Base-by-base conservation (phyloP, 2,888 invertebrate genomes). In the Erannis defoliaria region DNA sequence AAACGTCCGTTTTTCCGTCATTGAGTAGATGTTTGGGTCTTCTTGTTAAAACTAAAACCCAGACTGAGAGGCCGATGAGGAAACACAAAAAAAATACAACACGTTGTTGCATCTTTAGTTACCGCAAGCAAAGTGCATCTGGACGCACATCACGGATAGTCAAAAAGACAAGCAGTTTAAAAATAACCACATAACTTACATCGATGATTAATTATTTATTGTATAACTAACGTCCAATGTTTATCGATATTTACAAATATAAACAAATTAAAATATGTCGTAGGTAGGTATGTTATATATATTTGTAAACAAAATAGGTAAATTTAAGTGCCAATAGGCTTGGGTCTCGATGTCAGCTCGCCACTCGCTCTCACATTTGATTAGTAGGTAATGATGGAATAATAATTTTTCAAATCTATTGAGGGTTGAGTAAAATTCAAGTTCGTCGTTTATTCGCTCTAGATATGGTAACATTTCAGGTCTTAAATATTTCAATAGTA, bases 81-180 rank as follows among this genome's bases (percentile, higher is more conserved):
- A 46, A 31, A 33, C 46, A 46, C 46, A 46, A 31, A 18, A 46
- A 18, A 18, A 31, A 18, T 5, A 31, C 18, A 8, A 33, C 0
- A 18, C 46, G 31, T 3, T 46, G 46, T 33, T 19, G 46, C 46
- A 46, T 46, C 18, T 46, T 46, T 5, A 29, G 16, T 45, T 1
- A 9, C 8, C 6, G 9, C 8, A 10, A 18, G 18, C 0, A 12
- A 5, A 29, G 5, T 31, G 18, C 16, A 31, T 31, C 18, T 12
- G n/a, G 18, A 45, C 16, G 10, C 16, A 29, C 42, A 5, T n/a
- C 5, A 12, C 29, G 21, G 4, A 29, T 31, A 31, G 31, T 9
- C 6, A 14, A 29, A 14, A 5, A 35, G 5, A 35, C 5, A 14
- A 35, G 14, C 35, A 35, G 14, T 35, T 35, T 14, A 40, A 23